phyloP scores from a whole-genome alignment of 2,888 invertebrate species.

The Eupeodes latifasciatus region DNA sequence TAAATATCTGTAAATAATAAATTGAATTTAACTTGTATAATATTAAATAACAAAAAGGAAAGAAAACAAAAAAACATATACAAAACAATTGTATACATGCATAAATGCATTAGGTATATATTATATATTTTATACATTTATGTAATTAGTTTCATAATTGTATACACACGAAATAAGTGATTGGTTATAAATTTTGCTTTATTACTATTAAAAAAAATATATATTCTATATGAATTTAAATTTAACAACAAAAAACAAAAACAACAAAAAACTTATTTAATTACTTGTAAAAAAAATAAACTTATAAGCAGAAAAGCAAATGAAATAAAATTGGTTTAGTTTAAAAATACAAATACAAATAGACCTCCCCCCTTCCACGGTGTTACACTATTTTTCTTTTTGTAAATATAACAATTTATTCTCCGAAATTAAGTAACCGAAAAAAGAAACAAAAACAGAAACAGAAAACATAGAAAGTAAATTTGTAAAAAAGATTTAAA shows the following conservation, averaged over 20 bases:
- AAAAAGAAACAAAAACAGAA: neutral
- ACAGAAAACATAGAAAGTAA: conserved; percentile 6
- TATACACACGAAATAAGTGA: conserved; percentile 54
- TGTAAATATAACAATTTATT: conserved; percentile 60
- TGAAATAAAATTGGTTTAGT: conserved; percentile 39
- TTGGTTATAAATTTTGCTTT: conserved; percentile 69
- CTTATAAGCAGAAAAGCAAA: neutral
- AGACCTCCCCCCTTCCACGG: neutral
- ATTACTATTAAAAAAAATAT: conserved; percentile 62
- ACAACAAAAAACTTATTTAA: conserved; percentile 9
- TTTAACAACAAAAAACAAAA: neutral
- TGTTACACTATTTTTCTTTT: conserved; percentile 40
- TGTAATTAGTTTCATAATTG: conserved; percentile 62
- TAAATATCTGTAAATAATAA: conserved; percentile 62
- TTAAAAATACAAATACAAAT: conserved; percentile 30
- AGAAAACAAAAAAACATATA: conserved; percentile 25
- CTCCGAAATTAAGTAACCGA: conserved; percentile 1
- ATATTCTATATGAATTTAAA: conserved; percentile 17
- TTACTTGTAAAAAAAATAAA: conserved; percentile 32
- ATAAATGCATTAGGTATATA: conserved; percentile 48
- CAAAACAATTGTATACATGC: conserved; percentile 49
- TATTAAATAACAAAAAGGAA: conserved; percentile 16
- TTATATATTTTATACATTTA: conserved; percentile 54
- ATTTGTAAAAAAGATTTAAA: conserved; percentile 14
- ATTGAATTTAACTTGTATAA: conserved; percentile 11